Base-by-base conservation (phyloP, 1,140 invertebrate species). In the Cydia fagiglandana region DNA sequence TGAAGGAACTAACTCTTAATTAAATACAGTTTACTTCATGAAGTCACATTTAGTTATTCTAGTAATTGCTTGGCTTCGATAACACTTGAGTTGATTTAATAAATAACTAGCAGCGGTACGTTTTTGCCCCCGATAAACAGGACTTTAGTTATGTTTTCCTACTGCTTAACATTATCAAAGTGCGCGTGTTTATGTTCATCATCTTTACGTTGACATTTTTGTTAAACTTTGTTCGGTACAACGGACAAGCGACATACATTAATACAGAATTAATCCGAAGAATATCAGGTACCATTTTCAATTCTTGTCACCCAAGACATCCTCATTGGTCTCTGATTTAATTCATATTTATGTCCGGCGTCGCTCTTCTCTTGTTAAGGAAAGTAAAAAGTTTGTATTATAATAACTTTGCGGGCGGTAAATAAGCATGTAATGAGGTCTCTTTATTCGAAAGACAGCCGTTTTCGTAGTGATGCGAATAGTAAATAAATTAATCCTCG, bases 401-500 rank as follows among this genome's bases (percentile, higher is more conserved):
- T n/a, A 50, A 50, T 53, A 1, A 17, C 50, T 53, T 15, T 53
- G 50, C n/a, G n/a, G 50, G 13, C 2, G 3, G 50, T 53, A 53
- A 53, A 53, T 53, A 53, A 53, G n/a, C 88, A 86, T 92, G 89
- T 70, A 92, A 80, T 66, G 15, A 9, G n/a, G n/a, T 17, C 53
- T 17, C n/a, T 56, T 53, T 56, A 56, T 17, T 7, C n/a, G 15
- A 50, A 17, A 17, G 7, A 56, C 7, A 17, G 6, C n/a, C 15
- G 1, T 6, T 7, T 17, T 56, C 15, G 7, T 56, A 56, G 53
- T 56, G 6, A 56, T 17, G 4, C 5, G 4, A 56, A 56, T 56
- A 17, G n/a, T 56, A 13, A 17, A 20, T 56, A 13, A 17, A 20
- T 56, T 56, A 17, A 56, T 6, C n/a, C 5, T n/a, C 17, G 0